A percentile compares a stretch with the other conserved stretches of the same genome.
These are phyloP conservation scores for Melanotaenia boesemani DNA, from an alignment of 2,797 vertebrate genomes.

Conservation along the genomic window DNA sequence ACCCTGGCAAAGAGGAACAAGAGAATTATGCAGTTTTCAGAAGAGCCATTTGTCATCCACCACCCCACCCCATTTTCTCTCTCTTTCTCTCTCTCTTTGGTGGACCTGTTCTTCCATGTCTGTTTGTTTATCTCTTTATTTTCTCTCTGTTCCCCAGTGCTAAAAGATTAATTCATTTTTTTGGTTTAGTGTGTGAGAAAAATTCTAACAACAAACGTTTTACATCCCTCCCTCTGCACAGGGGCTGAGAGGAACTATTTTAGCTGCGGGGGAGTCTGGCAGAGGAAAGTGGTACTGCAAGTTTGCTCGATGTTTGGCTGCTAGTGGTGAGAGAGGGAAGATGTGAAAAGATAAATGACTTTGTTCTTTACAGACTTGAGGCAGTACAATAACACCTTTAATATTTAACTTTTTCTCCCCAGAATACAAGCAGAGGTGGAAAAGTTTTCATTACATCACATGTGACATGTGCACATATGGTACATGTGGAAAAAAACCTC, in stretches of 20 bases:
- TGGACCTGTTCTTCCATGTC: conserved; percentile 30
- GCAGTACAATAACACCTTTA: conserved; percentile 45
- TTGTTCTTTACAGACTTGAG: conserved; percentile 64
- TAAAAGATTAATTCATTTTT: conserved; percentile 72
- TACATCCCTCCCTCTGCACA: conserved; percentile 55
- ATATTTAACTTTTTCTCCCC: conserved; percentile 36
- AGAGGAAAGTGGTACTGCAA: conserved; percentile 52
- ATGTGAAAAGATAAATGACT: conserved; percentile 67
- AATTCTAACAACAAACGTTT: conserved; percentile 68
- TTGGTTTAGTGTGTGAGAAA: conserved; percentile 63
- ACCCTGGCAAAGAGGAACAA: conserved; percentile 47
- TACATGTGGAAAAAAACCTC: background rate
- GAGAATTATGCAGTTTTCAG: conserved; percentile 64
- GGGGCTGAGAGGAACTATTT: conserved; percentile 69
- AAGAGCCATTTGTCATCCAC: conserved; percentile 62
- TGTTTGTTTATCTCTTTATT: conserved; percentile 53
- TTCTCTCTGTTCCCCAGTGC: conserved; percentile 27
- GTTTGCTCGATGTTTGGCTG: conserved; percentile 55
- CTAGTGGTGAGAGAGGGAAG: conserved; percentile 55
- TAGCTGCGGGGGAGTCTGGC: conserved; percentile 67
- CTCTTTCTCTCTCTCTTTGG: conserved; percentile 12
- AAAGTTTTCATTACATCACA: conserved; percentile 29
- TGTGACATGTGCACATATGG: conserved; percentile 2
- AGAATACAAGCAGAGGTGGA: conserved; percentile 32
- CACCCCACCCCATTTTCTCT: background rate